Evolutionary conservation across 2,888 invertebrate species (phyloP).

Genomic region (Pyrochroa serraticornis): DNA sequence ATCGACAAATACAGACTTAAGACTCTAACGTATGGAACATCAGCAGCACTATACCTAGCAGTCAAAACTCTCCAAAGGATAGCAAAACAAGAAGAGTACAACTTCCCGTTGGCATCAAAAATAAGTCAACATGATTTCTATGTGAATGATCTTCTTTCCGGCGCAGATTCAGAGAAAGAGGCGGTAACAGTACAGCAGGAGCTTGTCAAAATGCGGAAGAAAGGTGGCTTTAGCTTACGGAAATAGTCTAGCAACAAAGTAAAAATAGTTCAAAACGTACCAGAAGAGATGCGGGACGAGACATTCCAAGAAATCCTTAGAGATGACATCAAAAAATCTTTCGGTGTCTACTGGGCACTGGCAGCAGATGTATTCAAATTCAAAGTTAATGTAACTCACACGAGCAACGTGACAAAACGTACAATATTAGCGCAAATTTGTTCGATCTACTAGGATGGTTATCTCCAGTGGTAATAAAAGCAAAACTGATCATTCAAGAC

Average conservation of each 20-base stretch:
- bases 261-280: no score
- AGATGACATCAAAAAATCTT: no score
- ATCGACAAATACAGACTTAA: constrained; percentile 20
- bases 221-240: constrained; percentile 22
- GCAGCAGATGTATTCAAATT: no score
- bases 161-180: constrained; percentile 12
- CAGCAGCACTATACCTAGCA: background rate
- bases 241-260: no score
- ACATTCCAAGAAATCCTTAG: no score
- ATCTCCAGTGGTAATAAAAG: constrained; percentile 22
- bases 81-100: background rate
- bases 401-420: no score
- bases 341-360: no score
- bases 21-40: constrained; percentile 24
- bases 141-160: constrained; percentile 30
- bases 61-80: background rate
- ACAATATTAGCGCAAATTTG: no score
- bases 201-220: constrained; percentile 12
- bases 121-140: constrained; percentile 25
- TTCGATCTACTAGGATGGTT: constrained; percentile 23
- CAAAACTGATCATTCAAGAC: constrained; percentile 7
- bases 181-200: constrained; percentile 10
- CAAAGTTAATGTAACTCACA: no score
- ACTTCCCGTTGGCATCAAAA: background rate
- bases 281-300: no score